phyloP scores from a whole-genome alignment of 2,113 vertebrate species.

The Amphiprion ocellaris region DNA sequence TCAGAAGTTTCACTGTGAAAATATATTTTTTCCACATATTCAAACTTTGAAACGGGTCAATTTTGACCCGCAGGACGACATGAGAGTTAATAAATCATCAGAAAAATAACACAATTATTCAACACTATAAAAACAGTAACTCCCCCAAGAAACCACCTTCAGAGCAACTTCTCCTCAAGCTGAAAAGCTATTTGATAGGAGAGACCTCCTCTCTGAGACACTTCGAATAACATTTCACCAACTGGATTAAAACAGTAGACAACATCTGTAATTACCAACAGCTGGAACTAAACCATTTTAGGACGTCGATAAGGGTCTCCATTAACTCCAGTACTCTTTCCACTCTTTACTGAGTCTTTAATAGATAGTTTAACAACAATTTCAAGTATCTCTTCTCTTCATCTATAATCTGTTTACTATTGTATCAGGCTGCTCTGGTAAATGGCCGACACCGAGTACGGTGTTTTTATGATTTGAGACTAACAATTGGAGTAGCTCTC shows the following conservation, averaged over 20 bases:
- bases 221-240: background rate
- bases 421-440: background rate
- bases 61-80: too few relatives aligned
- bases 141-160: background rate
- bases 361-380: background rate
- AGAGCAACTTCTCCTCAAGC: background rate
- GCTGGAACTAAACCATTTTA: slow-evolving; percentile 1
- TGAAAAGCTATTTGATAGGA: slow-evolving; percentile 3
- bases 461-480: background rate
- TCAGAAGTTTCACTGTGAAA: too few relatives aligned
- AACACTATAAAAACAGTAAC: background rate
- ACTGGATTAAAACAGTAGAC: background rate
- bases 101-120: background rate
- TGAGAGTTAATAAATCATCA: too few relatives aligned
- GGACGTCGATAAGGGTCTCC: background rate
- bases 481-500: background rate
- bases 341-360: background rate
- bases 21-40: too few relatives aligned
- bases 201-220: background rate
- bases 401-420: background rate
- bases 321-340: background rate
- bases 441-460: background rate
- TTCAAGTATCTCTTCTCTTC: background rate
- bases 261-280: background rate
- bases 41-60: too few relatives aligned